phyloP scores from a whole-genome alignment of 2,113 vertebrate species.

The Sturnira hondurensis region DNA sequence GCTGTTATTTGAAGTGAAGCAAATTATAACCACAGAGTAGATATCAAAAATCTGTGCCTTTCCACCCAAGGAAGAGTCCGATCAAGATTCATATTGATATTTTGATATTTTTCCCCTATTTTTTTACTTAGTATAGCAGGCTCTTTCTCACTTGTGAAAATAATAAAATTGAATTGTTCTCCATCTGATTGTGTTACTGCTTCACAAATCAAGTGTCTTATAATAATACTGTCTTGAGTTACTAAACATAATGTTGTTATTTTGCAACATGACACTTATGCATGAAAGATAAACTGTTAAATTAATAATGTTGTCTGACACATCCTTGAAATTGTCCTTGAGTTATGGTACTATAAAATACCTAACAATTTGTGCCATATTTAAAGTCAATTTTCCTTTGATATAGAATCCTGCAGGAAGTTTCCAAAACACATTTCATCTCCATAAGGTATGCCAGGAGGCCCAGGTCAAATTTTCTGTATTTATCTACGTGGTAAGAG shows the following conservation, averaged over 20 bases:
- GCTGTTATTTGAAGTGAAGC: neutral
- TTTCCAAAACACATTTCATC: conserved; percentile 27
- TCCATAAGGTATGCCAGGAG: neutral
- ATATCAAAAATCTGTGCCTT: neutral
- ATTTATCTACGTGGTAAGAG: conserved; percentile 16
- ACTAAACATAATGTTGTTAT: conserved; percentile 54
- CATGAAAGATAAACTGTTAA: conserved; percentile 53
- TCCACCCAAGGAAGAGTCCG: neutral
- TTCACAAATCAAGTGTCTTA: conserved; percentile 64
- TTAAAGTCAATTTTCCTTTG: conserved; percentile 44
- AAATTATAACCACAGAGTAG: neutral
- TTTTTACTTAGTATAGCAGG: neutral
- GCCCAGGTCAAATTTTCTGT: neutral
- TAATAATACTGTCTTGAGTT: conserved; percentile 60
- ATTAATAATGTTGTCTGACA: conserved; percentile 43
- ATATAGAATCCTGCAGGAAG: neutral
- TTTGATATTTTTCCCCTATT: neutral
- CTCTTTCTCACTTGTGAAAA: conserved; percentile 38
- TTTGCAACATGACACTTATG: conserved; percentile 58
- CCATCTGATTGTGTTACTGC: conserved; percentile 31
- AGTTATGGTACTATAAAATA: conserved; percentile 52
- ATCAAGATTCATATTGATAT: neutral
- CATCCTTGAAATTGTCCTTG: conserved; percentile 41
- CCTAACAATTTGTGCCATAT: conserved; percentile 23
- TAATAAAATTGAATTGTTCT: conserved; percentile 34